Conservation (phyloP, 2,888 invertebrate species). For the Sclerodermus sp. region DNA sequence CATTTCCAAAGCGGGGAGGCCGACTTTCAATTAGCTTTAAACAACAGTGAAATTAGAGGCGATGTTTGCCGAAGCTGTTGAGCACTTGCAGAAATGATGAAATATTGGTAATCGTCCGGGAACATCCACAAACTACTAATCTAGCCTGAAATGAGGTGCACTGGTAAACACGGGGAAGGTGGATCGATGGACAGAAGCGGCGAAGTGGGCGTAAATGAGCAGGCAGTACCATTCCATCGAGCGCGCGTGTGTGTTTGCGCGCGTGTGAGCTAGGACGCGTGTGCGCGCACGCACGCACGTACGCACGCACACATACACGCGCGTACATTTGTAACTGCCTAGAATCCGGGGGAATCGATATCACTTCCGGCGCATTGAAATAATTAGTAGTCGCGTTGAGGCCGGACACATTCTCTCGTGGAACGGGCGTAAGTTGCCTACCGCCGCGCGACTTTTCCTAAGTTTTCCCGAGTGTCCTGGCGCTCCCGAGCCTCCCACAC, state of each 20-base stretch:
- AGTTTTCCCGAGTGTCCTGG: no score
- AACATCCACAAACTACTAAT: constrained; percentile 27
- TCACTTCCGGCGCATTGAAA: no score
- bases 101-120: constrained; percentile 9
- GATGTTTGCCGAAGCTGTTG: no score
- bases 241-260: constrained; percentile 11
- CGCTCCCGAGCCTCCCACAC: no score
- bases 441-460: no score
- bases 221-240: neutral
- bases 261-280: constrained; percentile 14
- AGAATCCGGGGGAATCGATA: no score
- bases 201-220: constrained; percentile 18
- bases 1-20: neutral
- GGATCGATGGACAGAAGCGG: constrained; percentile 30
- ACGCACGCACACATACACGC: constrained; percentile 9
- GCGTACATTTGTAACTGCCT: no score
- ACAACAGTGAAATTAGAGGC: neutral
- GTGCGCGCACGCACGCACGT: constrained; percentile 17
- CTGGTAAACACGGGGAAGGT: constrained; percentile 20
- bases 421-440: no score
- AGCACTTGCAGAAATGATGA: neutral
- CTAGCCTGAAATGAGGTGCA: constrained; percentile 26
- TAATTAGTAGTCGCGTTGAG: no score
- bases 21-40: no score
- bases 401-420: no score